phyloP scores from a whole-genome alignment of 2,888 invertebrate species.

The Agrilus biguttatus region DNA sequence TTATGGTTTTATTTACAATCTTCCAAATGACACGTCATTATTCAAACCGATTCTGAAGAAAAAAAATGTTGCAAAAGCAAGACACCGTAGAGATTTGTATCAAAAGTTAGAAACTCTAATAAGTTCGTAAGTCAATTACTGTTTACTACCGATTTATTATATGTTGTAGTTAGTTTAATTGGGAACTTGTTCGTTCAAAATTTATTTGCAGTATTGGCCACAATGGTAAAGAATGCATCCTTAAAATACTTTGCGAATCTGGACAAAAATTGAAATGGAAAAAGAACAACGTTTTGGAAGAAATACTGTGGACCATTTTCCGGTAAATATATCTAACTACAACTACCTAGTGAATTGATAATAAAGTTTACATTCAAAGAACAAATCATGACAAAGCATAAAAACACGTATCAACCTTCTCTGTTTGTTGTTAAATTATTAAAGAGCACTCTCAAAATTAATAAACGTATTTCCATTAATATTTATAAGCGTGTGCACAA shows the following conservation, averaged over 20 bases:
- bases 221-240: slow-evolving; percentile 52
- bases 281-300: too few relatives aligned
- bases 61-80: slow-evolving; percentile 38
- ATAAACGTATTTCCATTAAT: too few relatives aligned
- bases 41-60: slow-evolving; percentile 14
- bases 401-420: too few relatives aligned
- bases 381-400: too few relatives aligned
- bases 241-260: slow-evolving; percentile 59
- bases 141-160: too few relatives aligned
- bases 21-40: slow-evolving; percentile 45
- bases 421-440: too few relatives aligned
- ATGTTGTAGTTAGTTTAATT: too few relatives aligned
- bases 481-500: too few relatives aligned
- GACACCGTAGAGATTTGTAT: slow-evolving; percentile 53
- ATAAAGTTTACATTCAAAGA: too few relatives aligned
- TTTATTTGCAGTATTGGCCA: slow-evolving; percentile 51
- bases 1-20: slow-evolving; percentile 59
- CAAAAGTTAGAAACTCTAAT: slow-evolving; percentile 51
- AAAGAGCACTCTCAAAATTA: too few relatives aligned
- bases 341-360: too few relatives aligned
- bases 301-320: slow-evolving; percentile 18
- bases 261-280: too few relatives aligned
- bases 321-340: background rate
- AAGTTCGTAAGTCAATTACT: slow-evolving; percentile 43
- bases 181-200: background rate